Conservation (phyloP, 2,113 vertebrate species). For the Scortum barcoo region DNA sequence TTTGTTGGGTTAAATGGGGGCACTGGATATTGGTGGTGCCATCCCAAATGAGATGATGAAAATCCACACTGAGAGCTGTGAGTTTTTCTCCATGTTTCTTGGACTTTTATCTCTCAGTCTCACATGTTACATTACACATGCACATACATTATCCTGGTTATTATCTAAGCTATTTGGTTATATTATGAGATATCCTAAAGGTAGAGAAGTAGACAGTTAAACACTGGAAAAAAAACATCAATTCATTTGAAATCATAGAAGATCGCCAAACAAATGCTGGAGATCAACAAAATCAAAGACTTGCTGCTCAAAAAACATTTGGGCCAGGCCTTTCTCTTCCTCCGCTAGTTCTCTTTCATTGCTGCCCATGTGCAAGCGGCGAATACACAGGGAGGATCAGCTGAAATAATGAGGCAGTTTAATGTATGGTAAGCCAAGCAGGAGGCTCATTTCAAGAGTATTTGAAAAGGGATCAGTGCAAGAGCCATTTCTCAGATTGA, state of each 20-base stretch:
- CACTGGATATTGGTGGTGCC: not conserved
- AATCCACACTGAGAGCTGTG: not conserved
- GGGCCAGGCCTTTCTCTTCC: not conserved
- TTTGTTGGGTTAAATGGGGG: not conserved
- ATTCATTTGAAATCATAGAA: not conserved
- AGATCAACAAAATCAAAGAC: constrained; percentile 3
- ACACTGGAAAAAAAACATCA: not conserved
- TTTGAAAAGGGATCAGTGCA: constrained; percentile 65
- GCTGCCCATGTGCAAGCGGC: constrained; percentile 9
- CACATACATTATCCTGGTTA: not conserved
- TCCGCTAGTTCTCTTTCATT: not conserved
- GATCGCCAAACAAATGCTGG: not conserved
- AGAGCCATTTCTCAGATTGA: constrained; percentile 57
- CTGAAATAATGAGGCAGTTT: constrained; percentile 44
- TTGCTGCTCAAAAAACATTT: not conserved
- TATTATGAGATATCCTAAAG: not conserved
- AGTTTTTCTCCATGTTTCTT: not conserved
- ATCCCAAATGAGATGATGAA: not conserved
- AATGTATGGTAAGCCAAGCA: constrained; percentile 57
- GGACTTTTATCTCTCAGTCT: not conserved
- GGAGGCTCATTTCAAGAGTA: constrained; percentile 65
- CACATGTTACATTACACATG: too few relatives aligned
- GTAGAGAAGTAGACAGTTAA: not conserved
- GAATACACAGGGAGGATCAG: constrained; percentile 22
- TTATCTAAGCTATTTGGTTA: not conserved